Evolutionary conservation across 2,113 vertebrate genomes (phyloP).

Genomic region (Petrocephalus microphthalmus): DNA sequence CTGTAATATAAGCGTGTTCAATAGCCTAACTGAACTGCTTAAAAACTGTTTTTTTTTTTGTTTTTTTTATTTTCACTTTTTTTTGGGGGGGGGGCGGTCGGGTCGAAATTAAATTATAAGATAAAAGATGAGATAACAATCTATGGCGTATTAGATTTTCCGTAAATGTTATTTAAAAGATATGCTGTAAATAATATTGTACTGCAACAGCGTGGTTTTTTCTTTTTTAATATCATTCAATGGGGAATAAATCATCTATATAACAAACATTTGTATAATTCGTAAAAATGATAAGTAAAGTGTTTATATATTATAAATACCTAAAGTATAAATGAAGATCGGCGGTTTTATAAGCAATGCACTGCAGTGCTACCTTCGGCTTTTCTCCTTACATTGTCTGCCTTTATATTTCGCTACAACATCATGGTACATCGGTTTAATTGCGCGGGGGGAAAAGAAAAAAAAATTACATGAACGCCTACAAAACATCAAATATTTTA

Average conservation of each 20-base stretch:
- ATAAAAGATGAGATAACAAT: not conserved
- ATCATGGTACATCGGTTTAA: conserved; percentile 30
- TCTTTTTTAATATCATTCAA: not conserved
- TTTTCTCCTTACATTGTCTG: not conserved
- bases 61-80: too few relatives aligned
- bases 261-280: not conserved
- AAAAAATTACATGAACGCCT: conserved; percentile 56
- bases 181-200: not conserved
- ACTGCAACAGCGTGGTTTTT: not conserved
- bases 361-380: not conserved
- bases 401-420: not conserved
- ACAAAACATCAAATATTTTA: conserved; percentile 48
- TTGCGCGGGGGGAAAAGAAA: conserved; percentile 48
- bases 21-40: not conserved
- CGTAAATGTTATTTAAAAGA: not conserved
- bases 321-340: not conserved
- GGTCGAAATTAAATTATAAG: not conserved
- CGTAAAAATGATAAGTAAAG: too few relatives aligned
- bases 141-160: not conserved
- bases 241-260: not conserved
- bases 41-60: not conserved
- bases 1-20: not conserved
- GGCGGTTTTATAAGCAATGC: too few relatives aligned
- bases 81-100: too few relatives aligned
- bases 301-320: not conserved